These are phyloP conservation scores for Cataglyphis albicans DNA, from an alignment of 2,888 invertebrate species.

Conservation along the genomic window DNA sequence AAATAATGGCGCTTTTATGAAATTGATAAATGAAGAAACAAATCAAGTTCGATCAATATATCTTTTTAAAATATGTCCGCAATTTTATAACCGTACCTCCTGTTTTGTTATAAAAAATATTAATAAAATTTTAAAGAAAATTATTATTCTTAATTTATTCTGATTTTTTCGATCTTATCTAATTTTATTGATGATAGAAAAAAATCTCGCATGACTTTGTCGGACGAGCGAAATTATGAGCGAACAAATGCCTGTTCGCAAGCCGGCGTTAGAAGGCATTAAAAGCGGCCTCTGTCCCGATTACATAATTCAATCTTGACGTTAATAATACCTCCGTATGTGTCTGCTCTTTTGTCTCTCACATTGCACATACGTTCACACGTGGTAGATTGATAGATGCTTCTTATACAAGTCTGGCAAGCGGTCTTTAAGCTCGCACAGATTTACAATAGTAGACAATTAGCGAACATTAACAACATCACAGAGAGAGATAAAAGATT, in stretches of 20 bases:
- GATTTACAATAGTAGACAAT: slow-evolving; percentile 49
- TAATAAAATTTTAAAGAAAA: background rate
- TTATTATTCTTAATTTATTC: background rate
- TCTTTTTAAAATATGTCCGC: background rate
- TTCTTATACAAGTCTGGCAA: slow-evolving; percentile 34
- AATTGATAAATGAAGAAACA: background rate
- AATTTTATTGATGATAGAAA: background rate
- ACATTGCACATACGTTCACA: slow-evolving; percentile 39
- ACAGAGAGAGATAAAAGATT: slow-evolving; percentile 13
- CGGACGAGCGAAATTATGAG: slow-evolving; percentile 19
- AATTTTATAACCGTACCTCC: background rate
- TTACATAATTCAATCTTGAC: slow-evolving; percentile 53
- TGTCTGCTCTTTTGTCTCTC: slow-evolving; percentile 47
- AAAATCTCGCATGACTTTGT: slow-evolving; percentile 3
- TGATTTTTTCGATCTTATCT: background rate
- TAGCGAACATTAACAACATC: slow-evolving; percentile 32
- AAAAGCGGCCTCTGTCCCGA: slow-evolving; percentile 36
- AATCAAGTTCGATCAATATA: background rate
- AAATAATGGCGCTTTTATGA: background rate
- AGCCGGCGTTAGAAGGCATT: slow-evolving; percentile 33
- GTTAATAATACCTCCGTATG: slow-evolving; percentile 47
- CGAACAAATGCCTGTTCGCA: slow-evolving; percentile 21
- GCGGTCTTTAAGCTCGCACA: slow-evolving; percentile 44
- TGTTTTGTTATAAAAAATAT: background rate
- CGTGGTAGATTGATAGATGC: slow-evolving; percentile 44